Conservation (phyloP, 2,888 invertebrate species). For the Antheraea yamamai region DNA sequence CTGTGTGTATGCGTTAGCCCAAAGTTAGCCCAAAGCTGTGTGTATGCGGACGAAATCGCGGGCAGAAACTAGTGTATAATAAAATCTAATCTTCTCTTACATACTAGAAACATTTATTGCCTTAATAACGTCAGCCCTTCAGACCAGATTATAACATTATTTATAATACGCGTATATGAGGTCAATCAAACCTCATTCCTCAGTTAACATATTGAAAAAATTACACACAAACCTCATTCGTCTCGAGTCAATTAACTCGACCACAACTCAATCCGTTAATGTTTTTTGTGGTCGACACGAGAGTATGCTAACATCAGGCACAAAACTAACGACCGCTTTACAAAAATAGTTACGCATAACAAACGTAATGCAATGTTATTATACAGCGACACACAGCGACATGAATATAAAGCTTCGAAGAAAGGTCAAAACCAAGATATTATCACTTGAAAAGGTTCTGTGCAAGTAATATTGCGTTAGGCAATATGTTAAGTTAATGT, state of each 20-base stretch:
- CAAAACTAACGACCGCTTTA: background rate
- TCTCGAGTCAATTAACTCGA: background rate
- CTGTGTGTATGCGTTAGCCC: too few species aligned
- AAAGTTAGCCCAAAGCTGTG: too few species aligned
- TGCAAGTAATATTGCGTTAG: background rate
- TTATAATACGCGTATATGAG: background rate
- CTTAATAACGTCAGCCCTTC: too few species aligned
- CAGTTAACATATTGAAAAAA: background rate
- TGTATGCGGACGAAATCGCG: too few species aligned
- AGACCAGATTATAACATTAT: too few species aligned
- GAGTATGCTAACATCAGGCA: background rate
- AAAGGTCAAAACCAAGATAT: background rate
- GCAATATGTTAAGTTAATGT: background rate
- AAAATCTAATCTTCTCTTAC: too few species aligned
- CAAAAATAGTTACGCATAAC: background rate
- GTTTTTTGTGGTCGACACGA: background rate
- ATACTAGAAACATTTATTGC: too few species aligned
- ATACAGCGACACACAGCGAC: background rate
- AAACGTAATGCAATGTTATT: background rate
- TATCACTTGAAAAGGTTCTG: background rate
- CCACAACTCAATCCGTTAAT: background rate
- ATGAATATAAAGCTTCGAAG: conserved; percentile 2
- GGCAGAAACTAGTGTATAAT: too few species aligned
- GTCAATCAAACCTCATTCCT: background rate
- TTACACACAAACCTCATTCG: background rate